Percentiles rank a stretch among this genome's conserved stretches.
Conservation (phyloP, 2,113 vertebrate genomes). For the Picathartes gymnocephalus region DNA sequence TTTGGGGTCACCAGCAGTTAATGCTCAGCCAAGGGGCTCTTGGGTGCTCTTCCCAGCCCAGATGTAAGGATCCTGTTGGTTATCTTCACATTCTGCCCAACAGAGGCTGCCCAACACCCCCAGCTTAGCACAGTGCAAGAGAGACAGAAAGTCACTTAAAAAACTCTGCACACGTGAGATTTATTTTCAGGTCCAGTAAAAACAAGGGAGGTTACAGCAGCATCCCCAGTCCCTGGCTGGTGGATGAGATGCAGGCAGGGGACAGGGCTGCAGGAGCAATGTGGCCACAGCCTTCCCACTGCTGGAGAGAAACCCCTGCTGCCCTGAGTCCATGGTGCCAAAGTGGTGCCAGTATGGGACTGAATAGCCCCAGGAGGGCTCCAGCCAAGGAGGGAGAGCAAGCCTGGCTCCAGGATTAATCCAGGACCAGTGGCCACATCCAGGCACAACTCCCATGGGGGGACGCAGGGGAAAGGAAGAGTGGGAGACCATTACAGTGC, state of each 20-base stretch:
- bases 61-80: neutral
- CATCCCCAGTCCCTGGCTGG: neutral
- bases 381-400: neutral
- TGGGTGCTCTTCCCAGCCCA: neutral
- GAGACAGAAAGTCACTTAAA: neutral
- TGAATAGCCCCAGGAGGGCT: neutral
- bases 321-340: rapidly evolving
- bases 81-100: neutral
- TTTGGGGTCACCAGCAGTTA: neutral
- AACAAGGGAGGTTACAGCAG: neutral
- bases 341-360: rapidly evolving
- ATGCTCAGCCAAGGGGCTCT: neutral
- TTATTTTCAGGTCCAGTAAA: slow-evolving; percentile 27
- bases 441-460: rapidly evolving
- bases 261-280: rapidly evolving
- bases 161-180: neutral
- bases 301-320: neutral
- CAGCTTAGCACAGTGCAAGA: neutral
- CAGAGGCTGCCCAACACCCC: neutral
- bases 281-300: neutral
- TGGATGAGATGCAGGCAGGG: neutral
- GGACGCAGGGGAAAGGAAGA: neutral
- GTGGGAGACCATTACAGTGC: rapidly evolving
- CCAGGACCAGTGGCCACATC: neutral
- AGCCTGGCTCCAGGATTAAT: neutral